Conservation (phyloP, 2,888 invertebrate genomes). For the Stenurella melanura region DNA sequence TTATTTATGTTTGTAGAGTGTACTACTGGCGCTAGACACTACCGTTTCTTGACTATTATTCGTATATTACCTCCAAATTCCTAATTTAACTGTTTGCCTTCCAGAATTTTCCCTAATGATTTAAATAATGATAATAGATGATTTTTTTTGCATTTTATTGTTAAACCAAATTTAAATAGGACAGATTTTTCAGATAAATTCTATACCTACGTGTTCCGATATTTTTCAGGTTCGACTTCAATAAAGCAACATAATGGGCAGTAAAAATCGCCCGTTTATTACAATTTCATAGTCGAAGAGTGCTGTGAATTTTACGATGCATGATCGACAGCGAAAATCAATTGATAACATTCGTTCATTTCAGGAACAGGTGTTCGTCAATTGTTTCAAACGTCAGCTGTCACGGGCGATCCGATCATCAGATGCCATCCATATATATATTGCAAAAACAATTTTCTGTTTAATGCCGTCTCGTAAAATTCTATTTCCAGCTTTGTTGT, state of each 20-base stretch:
- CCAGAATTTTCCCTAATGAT: no score
- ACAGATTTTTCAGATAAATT: no score
- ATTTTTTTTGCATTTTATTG: no score
- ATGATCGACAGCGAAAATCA: slow-evolving; percentile 48
- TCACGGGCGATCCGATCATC: slow-evolving; percentile 50
- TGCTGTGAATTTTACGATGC: neutral
- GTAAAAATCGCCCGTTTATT: slow-evolving; percentile 19
- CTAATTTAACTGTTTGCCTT: no score
- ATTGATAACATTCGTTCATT: slow-evolving; percentile 49
- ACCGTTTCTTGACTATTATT: no score
- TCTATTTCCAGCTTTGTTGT: slow-evolving; percentile 8
- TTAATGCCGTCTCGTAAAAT: slow-evolving; percentile 28
- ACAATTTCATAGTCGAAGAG: slow-evolving; percentile 2
- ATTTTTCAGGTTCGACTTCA: neutral
- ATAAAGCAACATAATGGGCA: slow-evolving; percentile 1
- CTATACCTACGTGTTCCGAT: neutral
- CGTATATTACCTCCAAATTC: no score
- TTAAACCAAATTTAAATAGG: no score
- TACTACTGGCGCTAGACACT: no score
- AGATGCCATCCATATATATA: slow-evolving; percentile 47
- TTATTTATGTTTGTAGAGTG: no score
- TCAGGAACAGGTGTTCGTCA: slow-evolving; percentile 58
- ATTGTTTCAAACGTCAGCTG: slow-evolving; percentile 56
- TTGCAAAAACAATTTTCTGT: slow-evolving; percentile 37
- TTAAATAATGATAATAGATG: no score